phyloP scores from a whole-genome alignment of 1,140 invertebrate genomes.

The Laupala kohalensis region DNA sequence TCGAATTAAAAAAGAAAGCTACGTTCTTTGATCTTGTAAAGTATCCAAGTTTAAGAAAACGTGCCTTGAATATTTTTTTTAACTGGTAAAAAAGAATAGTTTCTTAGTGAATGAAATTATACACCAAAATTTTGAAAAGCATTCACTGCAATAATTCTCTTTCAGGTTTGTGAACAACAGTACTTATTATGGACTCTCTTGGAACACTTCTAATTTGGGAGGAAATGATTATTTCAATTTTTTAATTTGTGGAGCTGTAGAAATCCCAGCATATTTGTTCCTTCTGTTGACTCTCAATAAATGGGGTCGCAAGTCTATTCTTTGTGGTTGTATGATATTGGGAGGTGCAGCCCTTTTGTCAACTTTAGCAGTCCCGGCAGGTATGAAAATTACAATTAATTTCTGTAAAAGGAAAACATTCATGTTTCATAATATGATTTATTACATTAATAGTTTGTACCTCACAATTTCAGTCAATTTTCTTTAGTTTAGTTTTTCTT shows the following conservation, averaged over 20 bases:
- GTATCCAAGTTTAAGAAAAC: conserved; percentile 52
- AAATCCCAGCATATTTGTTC: conserved; percentile 60
- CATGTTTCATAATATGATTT: background rate
- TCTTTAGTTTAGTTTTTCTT: too few species aligned
- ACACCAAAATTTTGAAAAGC: too few species aligned
- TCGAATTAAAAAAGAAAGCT: conserved; percentile 26
- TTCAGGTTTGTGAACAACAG: conserved; percentile 63
- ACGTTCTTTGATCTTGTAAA: conserved; percentile 51
- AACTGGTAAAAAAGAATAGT: conserved; percentile 65
- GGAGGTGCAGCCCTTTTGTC: conserved; percentile 46
- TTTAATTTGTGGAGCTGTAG: conserved; percentile 57
- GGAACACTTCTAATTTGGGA: conserved; percentile 59
- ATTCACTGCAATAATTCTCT: conserved; percentile 12
- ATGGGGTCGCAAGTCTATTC: conserved; percentile 53
- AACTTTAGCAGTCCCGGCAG: conserved; percentile 40
- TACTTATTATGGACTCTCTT: conserved; percentile 69
- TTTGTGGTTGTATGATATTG: conserved; percentile 54
- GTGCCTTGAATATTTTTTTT: conserved; percentile 61
- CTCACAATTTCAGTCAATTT: too few species aligned
- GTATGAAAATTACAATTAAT: conserved; percentile 23
- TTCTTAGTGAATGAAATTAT: background rate
- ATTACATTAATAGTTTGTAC: too few species aligned
- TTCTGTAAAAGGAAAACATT: background rate
- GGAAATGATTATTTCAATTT: conserved; percentile 64
- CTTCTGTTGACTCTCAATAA: conserved; percentile 52